Base-by-base conservation (phyloP, 2,888 invertebrate genomes). In the Megaustenia siamemsis region DNA sequence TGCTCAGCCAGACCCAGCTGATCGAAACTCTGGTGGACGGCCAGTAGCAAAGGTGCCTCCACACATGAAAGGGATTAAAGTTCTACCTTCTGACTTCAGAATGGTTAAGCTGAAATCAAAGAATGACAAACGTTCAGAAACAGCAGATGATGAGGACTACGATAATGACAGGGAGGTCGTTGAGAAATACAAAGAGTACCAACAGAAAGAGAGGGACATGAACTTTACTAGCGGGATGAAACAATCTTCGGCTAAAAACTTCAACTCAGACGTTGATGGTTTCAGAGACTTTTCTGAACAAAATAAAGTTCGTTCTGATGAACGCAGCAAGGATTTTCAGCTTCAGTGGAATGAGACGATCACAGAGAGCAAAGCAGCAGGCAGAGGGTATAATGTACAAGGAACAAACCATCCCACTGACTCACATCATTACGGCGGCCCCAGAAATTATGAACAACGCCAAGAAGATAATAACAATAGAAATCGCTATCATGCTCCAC, bases 31-130 rank as follows among this genome's bases (percentile, higher is more conserved):
- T 24, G 78, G 78, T 24, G 86, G 87, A 8, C 90, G 90, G 80
- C 92, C 92, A 10, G 89, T 92, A 21, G 92, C 92, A 10, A 91
- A 92, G 85, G 92, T 92, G 8, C 92, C 91, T 0, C 92, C 92
- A 1, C 91, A 91, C 81, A 87, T 91, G 45, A 90, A 91, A 38
- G 92, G 92, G 0, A 89, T 92, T n/a, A 90, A 91, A 68, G 92
- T 92, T 0, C 85, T 92, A 49, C 92, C 92, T 1, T 90, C 89
- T 8, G 84, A 88, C 86, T 88, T 88, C 83, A 76, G 73, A 71
- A 86, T 83, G 60, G 86, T 88, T 43, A 88, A 88, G 45, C 85
- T 88, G 35, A 88, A 88, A 32, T 86, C 86, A 15, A 86, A 86
- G 49, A 60, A 69, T 45, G 78, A 79, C 15, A 84, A 83, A 56